Conservation (phyloP, 2,797 vertebrate genomes). For the Strix occidentalis region DNA sequence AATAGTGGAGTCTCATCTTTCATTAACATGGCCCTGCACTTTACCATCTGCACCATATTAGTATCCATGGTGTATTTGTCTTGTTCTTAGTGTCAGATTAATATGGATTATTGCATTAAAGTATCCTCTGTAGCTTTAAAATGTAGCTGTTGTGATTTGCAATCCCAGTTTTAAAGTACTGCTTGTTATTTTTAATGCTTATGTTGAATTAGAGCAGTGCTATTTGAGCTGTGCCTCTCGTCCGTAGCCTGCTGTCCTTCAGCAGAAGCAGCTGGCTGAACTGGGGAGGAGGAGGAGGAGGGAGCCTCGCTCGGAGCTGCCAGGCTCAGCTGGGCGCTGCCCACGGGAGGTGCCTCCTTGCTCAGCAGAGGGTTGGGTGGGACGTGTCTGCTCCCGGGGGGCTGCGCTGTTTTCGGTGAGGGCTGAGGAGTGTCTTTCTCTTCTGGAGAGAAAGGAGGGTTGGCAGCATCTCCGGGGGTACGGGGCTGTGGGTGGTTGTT, state of each 20-base stretch:
- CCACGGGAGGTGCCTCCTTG: not conserved
- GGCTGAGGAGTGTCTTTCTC: not conserved
- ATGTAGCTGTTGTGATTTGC: constrained; percentile 37
- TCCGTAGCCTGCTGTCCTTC: not conserved
- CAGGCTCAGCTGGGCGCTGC: not conserved
- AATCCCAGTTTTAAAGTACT: constrained; percentile 19
- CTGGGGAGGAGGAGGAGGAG: not conserved
- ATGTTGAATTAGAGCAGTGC: constrained; percentile 30
- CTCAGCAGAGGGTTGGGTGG: not conserved
- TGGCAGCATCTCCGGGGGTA: not conserved
- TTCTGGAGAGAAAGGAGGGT: not conserved
- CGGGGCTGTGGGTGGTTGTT: not conserved
- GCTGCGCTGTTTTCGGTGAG: not conserved
- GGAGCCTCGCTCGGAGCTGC: no score
- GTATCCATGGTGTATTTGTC: not conserved
- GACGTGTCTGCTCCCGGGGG: not conserved
- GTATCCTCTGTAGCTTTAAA: constrained; percentile 9
- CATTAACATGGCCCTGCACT: not conserved
- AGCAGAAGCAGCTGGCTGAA: not conserved
- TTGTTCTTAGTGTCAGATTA: constrained; percentile 29
- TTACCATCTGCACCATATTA: not conserved
- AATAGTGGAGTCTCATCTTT: not conserved
- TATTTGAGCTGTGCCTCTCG: not conserved
- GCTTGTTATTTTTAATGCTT: constrained; percentile 44
- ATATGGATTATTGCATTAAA: constrained; percentile 8